Evolutionary conservation across 2,888 invertebrate genomes (phyloP), one percentile per base, ranked within the genome.

Genomic region (Noctua comes): DNA sequence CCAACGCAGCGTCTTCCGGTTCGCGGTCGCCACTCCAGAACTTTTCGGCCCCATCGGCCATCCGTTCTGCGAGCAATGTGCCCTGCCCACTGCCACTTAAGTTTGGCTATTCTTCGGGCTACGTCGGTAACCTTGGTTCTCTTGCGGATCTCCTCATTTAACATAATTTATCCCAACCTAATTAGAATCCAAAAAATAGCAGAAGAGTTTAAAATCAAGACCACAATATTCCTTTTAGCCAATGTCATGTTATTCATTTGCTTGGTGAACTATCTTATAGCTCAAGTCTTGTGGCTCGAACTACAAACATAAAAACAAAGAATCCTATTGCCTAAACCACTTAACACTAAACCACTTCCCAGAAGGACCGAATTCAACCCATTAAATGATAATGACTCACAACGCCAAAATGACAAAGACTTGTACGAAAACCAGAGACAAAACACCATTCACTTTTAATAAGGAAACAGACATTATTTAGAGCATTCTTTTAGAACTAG

Each of bases 391-490:
- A 10, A 71, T 82, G 80, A 83, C 51, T 75, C 84, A 71, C 11
- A 64, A 4, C 3, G 5, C 24, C 46, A 59, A 71, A 80, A 57
- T 68, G 16, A 72, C 70, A 68, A 70, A 11, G 57, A 48, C n/a
- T n/a, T 54, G 24, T 62, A 68, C 31, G 18, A 69, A 65, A 64
- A 65, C 24, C 18, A 2, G 48, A 46, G 5, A 65, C 65, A 54
- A 69, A 24, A 46, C 16, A 65, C n/a, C n/a, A 31, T 36, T 57
- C 27, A 48, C 21, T 36, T 59, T 72, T 84, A 85, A 83, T 76
- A 76, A 83, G 83, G 83, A 83, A 77, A 73, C 59, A 1, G 76
- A 59, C 68, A 2, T 3, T 4, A n/a, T 80, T 80, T 70, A 16
- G 46, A 48, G 2, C 21, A 66, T 69, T 48, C 6, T 70, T 66